Evolutionary conservation across 2,888 invertebrate genomes (phyloP).

Genomic region (Synanthedon vespiformis): DNA sequence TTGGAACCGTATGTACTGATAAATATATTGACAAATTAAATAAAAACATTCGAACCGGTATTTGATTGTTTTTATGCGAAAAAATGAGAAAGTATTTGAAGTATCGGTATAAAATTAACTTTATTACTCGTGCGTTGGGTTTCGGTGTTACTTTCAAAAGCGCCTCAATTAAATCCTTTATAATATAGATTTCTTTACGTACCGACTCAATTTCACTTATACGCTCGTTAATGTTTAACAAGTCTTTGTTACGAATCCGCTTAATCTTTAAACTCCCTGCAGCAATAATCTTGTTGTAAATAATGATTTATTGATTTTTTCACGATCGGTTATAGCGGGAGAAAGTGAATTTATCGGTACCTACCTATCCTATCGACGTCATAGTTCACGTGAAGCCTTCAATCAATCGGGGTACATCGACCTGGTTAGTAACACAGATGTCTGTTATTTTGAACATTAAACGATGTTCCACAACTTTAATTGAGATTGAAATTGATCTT

Average conservation of each 20-base stretch:
- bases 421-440: not conserved
- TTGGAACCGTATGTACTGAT: not conserved
- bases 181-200: constrained; percentile 41
- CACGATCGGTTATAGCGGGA: constrained; percentile 27
- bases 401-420: constrained; percentile 24
- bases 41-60: not conserved
- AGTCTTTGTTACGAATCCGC: constrained; percentile 18
- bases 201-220: constrained; percentile 49
- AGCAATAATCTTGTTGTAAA: constrained; percentile 23
- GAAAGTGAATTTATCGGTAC: constrained; percentile 40
- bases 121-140: not conserved
- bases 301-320: constrained; percentile 17
- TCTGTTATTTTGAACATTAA: constrained; percentile 5
- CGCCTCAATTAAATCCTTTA: constrained; percentile 26
- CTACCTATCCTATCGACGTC: constrained; percentile 16
- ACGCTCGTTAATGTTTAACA: constrained; percentile 30
- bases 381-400: constrained; percentile 39
- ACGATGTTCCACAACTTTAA: constrained; percentile 5
- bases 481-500: constrained; percentile 6
- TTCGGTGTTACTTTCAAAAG: not conserved
- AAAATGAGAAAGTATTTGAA: not conserved
- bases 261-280: constrained; percentile 17
- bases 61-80: not conserved
- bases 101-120: not conserved
- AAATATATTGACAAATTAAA: not conserved